Evolutionary conservation across 2,888 invertebrate species (phyloP), one percentile per base, ranked within the genome.

Genomic region (Apamea sordens): DNA sequence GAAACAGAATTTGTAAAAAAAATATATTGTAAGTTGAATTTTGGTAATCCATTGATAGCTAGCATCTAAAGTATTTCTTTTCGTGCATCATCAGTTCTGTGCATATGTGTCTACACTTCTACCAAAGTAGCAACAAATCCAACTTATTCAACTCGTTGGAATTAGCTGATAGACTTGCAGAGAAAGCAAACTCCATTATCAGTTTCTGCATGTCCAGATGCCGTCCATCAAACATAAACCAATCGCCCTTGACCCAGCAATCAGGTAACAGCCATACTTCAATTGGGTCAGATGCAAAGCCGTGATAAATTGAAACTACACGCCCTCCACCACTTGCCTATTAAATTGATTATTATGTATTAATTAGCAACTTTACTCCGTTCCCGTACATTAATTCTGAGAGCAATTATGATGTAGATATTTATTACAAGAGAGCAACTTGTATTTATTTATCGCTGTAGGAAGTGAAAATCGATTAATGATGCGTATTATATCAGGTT

Each of bases 331-430:
- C 21, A 74, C 50, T 77, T 41, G 41, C 28, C 47, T 61, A 74
- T 71, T 65, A 73, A n/a, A 82, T 84, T 68, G 64, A 86, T 86
- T 74, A 84, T 86, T 74, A 74, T 24, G 32, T 76, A 81, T 80
- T 80, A 80, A 84, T 80, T 73, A 80, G 47, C 61, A 67, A 73
- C 36, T 71, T 82, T 32, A 73, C 65, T 80, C 6, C 36, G 61
- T 76, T 76, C 56, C 47, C 61, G 47, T 81, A 67, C 70, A 76
- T 73, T 73, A 63, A 67, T 63, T 71, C 65, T 73, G 59, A 59
- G 32, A 73, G 56, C n/a, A 76, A 67, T 77, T 41, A 82, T 69
- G 64, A 75, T 61, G 28, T 77, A 69, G 15, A 73, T 78, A 70
- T 56, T 47, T 70, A 71, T 67, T 56, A 41, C 73, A 36, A 50